Base-by-base conservation (phyloP, 2,797 vertebrate genomes). In the Aphelocoma californica region DNA sequence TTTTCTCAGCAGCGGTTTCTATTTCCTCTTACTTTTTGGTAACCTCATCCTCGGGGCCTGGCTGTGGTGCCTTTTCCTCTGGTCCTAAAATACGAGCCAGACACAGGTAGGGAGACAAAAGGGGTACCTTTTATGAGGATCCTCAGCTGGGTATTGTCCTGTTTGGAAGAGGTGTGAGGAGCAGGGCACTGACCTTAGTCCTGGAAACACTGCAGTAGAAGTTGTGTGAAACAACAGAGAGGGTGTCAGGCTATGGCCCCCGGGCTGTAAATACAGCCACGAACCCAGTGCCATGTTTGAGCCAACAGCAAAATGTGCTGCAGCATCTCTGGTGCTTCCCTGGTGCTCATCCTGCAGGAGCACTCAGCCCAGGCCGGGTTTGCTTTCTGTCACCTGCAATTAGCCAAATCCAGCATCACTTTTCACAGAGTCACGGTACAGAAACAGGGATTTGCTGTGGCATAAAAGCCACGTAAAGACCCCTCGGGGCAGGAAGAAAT, bases 401-500 rank as follows among this genome's bases (percentile, higher is more conserved):
- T 67, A 86, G 73, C 69, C 69, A 61, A 64, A 61, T 61, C 18
- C 53, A 47, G 70, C 87, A 72, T 15, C 17, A 5, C n/a, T 88
- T n/a, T 64, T 56, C 54, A 47, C 38, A 4, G 62, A 7, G 47
- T 44, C 66, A 67, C 18, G 0, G 40, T 6, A 42, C 48, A 34
- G 60, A 36, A 64, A 34, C 4, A 34, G 26, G 25, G 38, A 28
- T 13, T 7, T 67, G 60, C 31, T 34, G 82, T 50, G 21, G 50
- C 69, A 21, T 18, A 36, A 74, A 75, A 64, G 69, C 12, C 7
- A 84, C 5, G 13, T 34, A 32, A 81, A 81, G 77, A 34, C 44
- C 74, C 88, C 47, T 50, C 64, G 4, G 81, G 92, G 83, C 36
- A 93, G 81, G 86, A 79, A 92, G 75, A 83, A 83, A 79, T 95